Conservation (phyloP, 2,113 vertebrate species). For the Heliornis fulica region DNA sequence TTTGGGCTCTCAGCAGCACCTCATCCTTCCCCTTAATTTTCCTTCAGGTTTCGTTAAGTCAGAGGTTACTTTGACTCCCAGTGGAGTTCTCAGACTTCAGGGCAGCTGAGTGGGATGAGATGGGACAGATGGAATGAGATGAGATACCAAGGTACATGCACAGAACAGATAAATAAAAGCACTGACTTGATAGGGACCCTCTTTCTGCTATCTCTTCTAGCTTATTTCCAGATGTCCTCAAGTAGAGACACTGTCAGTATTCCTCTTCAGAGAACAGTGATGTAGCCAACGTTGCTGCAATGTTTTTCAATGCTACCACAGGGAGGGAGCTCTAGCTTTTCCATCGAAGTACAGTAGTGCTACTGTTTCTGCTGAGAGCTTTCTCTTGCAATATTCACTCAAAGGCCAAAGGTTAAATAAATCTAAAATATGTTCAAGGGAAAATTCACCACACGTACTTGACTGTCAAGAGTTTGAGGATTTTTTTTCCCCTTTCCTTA, state of each 20-base stretch:
- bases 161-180: background rate
- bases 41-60: background rate
- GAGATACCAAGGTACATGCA: background rate
- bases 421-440: slow-evolving; percentile 4
- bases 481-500: background rate
- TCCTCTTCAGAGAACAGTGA: background rate
- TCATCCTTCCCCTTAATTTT: background rate
- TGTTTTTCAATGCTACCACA: background rate
- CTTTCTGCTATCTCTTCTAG: background rate
- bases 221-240: background rate
- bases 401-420: slow-evolving; percentile 42
- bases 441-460: background rate
- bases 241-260: background rate
- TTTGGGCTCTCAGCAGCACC: background rate
- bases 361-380: slow-evolving; percentile 12
- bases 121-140: background rate
- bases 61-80: background rate
- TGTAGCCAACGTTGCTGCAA: background rate
- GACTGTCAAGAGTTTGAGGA: background rate
- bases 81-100: background rate
- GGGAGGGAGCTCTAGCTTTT: background rate
- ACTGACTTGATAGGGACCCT: background rate
- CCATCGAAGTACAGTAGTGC: background rate
- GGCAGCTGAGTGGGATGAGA: background rate
- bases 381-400: background rate